Evolutionary conservation across 2,113 vertebrate species (phyloP), one percentile per base, ranked within the genome.

Genomic region (Xyliphius kryptos): DNA sequence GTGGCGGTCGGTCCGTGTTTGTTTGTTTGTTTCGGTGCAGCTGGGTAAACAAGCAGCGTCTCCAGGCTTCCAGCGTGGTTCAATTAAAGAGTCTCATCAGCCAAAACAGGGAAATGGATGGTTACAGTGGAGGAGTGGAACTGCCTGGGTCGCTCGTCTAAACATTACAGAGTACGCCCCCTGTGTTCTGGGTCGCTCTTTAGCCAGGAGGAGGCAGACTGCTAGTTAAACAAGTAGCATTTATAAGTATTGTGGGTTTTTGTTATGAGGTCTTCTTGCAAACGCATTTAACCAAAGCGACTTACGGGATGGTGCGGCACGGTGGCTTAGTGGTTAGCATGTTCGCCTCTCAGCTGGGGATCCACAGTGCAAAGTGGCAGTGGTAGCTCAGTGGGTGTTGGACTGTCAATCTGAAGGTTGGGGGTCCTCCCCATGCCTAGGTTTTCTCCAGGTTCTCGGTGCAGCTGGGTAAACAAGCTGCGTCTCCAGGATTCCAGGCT

Each of bases 71-170:
- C 77, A 77, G 78, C 74, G 70, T 73, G 10, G 70, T 81, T 82
- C 83, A 86, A 86, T 87, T 87, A 88, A 87, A 87, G 77, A 76
- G 76, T 82, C 77, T 87, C 81, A 87, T 86, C 87, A 86, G 77
- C 82, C 82, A 84, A 83, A 88, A 86, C 84, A 70, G 81, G 84
- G 84, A 87, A 89, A 89, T 87, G 83, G 67, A 85, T 82, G 79
- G 81, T 69, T 81, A 75, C 69, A 80, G 72, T 75, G 71, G 74
- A 61, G 72, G 63, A 81, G 79, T 70, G 82, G 75, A 80, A 76
- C 74, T 50, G 61, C 76, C 71, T 70, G 68, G 51, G 46, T 64
- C 21, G 56, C 61, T 58, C 41, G 56, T 62, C 56, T 44, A 59
- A 67, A 52, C 38, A 40, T 16, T 20, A 17, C 72, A 56, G 56